phyloP scores from a whole-genome alignment of 1,140 invertebrate genomes.

The Chironomus striatipennis region DNA sequence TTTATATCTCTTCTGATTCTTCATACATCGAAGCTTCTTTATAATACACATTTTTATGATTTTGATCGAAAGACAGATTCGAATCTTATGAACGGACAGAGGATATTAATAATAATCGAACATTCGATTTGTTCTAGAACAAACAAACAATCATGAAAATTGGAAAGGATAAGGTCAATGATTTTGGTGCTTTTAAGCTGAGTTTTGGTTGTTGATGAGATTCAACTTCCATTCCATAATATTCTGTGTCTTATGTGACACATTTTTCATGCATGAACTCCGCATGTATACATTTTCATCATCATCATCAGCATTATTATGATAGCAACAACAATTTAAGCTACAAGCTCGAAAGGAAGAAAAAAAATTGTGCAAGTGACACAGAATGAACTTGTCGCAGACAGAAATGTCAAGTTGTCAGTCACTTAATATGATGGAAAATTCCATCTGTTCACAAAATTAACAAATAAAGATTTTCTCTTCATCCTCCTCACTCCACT shows the following conservation, averaged over 20 bases:
- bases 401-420: slow-evolving; percentile 22
- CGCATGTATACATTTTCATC: not conserved
- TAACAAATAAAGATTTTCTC: slow-evolving; percentile 16
- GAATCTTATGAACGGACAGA: too few relatives aligned
- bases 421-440: slow-evolving; percentile 21
- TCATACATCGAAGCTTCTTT: too few relatives aligned
- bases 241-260: not conserved
- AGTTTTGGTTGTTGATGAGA: too few relatives aligned
- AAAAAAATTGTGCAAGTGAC: slow-evolving; percentile 14
- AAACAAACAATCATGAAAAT: too few relatives aligned
- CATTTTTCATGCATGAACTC: not conserved
- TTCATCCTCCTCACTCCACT: not conserved
- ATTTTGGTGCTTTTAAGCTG: too few relatives aligned
- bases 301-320: not conserved
- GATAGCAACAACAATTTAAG: not conserved
- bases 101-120: too few relatives aligned
- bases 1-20: too few relatives aligned
- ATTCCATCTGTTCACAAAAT: slow-evolving; percentile 20
- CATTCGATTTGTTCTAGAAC: too few relatives aligned
- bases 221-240: too few relatives aligned
- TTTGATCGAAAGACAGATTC: too few relatives aligned
- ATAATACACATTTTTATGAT: too few relatives aligned
- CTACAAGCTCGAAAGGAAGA: not conserved
- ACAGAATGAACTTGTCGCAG: slow-evolving; percentile 21
- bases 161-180: too few relatives aligned